A percentile compares a stretch with the other conserved stretches of the same genome.
phyloP scores from a whole-genome alignment of 1,140 invertebrate genomes.

The Oedothorax gibbosus region DNA sequence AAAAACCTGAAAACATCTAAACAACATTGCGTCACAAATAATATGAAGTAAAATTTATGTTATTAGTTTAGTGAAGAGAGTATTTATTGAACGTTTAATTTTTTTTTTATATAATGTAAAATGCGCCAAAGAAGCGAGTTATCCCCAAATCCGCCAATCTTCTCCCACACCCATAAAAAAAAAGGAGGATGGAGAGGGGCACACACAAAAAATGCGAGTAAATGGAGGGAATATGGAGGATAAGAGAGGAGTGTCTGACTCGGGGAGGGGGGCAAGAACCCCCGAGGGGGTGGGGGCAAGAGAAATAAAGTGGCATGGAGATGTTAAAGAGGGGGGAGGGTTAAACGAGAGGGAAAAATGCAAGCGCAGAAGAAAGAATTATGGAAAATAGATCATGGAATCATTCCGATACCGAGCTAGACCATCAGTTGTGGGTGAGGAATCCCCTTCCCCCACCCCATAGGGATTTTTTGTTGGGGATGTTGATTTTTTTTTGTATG shows the following conservation, averaged over 20 bases:
- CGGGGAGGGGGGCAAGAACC: constrained; percentile 1
- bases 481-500: not conserved
- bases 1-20: no score
- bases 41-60: no score
- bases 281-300: not conserved
- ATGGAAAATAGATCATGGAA: constrained; percentile 61
- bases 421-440: constrained; percentile 56
- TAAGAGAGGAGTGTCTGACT: constrained; percentile 57
- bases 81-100: no score
- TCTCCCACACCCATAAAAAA: no score
- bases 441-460: constrained; percentile 24
- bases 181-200: not conserved
- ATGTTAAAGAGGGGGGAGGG: constrained; percentile 25
- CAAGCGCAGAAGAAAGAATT: constrained; percentile 59
- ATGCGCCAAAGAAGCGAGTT: no score
- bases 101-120: no score
- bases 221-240: constrained; percentile 59
- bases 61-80: no score
- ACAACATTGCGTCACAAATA: no score
- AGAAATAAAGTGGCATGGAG: constrained; percentile 54
- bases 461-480: constrained; percentile 16
- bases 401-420: constrained; percentile 58
- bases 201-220: constrained; percentile 49
- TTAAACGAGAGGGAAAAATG: constrained; percentile 61
- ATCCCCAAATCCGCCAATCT: no score